Percentiles rank a stretch among this genome's conserved stretches.
Evolutionary conservation across 2,113 vertebrate species (phyloP).

Genomic region (Lanius collurio): DNA sequence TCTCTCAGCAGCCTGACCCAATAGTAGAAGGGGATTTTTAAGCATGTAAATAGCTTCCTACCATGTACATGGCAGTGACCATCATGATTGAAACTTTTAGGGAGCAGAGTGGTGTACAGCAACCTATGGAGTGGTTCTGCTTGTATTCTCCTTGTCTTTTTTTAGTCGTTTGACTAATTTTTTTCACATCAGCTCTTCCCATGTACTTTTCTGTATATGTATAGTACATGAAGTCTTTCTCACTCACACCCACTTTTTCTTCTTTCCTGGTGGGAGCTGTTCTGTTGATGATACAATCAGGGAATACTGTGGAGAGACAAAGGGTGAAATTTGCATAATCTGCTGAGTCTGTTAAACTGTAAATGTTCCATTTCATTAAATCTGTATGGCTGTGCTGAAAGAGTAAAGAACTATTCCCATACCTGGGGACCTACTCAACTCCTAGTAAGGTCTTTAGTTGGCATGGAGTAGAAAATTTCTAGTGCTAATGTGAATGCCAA

Average conservation of each 20-base stretch:
- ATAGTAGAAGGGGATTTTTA: neutral
- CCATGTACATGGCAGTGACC: neutral
- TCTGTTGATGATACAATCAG: neutral
- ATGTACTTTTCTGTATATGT: neutral
- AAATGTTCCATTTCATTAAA: neutral
- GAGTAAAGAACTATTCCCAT: neutral
- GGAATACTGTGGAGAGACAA: neutral
- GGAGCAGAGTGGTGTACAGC: neutral
- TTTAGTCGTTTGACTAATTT: neutral
- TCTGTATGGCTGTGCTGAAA: neutral
- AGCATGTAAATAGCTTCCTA: neutral
- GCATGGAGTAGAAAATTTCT: neutral
- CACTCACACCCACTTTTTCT: neutral
- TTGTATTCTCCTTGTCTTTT: neutral
- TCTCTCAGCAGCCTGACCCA: neutral
- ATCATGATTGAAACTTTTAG: neutral
- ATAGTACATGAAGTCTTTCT: neutral
- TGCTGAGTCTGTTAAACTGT: neutral
- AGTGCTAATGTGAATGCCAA: neutral
- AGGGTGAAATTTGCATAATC: neutral
- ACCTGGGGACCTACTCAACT: neutral
- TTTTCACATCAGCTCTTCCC: neutral
- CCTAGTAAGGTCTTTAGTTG: neutral
- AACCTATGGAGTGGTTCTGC: neutral
- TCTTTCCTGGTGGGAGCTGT: neutral